Percentiles rank a stretch among this genome's conserved stretches.
Evolutionary conservation across 2,888 invertebrate genomes (phyloP).

Genomic region (Adelognathus sp.): DNA sequence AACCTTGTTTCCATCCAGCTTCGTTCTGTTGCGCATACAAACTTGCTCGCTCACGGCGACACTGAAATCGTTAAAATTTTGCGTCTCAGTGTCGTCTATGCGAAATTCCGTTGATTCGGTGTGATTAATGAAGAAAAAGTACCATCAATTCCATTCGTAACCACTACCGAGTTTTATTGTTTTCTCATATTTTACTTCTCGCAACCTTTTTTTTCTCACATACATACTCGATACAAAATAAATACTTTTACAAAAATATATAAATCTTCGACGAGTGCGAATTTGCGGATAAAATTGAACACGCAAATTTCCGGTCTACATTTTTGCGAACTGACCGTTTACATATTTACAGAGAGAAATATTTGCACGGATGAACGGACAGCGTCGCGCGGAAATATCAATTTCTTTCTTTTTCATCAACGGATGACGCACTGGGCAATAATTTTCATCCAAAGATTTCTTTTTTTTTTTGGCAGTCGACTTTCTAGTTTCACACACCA

Average conservation of each 20-base stretch:
- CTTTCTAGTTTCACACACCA: not conserved
- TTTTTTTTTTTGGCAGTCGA: not conserved
- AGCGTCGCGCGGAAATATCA: conserved; percentile 13
- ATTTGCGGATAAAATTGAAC: conserved; percentile 42
- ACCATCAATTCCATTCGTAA: conserved; percentile 31
- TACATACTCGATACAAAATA: conserved; percentile 69
- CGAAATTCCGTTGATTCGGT: not conserved
- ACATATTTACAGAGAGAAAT: conserved; percentile 27
- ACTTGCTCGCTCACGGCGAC: conserved; percentile 17
- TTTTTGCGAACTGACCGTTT: conserved; percentile 6
- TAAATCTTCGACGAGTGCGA: conserved; percentile 64
- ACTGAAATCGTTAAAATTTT: conserved; percentile 41
- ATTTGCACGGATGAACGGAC: not conserved
- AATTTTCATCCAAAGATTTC: not conserved
- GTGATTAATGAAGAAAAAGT: not conserved
- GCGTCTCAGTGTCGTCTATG: not conserved
- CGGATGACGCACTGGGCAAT: not conserved
- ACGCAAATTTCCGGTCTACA: conserved; percentile 17
- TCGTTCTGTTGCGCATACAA: not conserved
- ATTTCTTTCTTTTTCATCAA: not conserved
- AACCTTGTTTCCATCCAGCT: conserved; percentile 39
- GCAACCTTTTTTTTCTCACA: conserved; percentile 52
- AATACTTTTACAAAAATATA: conserved; percentile 78
- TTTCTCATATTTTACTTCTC: not conserved
- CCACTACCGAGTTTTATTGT: conserved; percentile 46